Evolutionary conservation across 2,113 vertebrate species (phyloP).

Genomic region (Chiloscyllium plagiosum): DNA sequence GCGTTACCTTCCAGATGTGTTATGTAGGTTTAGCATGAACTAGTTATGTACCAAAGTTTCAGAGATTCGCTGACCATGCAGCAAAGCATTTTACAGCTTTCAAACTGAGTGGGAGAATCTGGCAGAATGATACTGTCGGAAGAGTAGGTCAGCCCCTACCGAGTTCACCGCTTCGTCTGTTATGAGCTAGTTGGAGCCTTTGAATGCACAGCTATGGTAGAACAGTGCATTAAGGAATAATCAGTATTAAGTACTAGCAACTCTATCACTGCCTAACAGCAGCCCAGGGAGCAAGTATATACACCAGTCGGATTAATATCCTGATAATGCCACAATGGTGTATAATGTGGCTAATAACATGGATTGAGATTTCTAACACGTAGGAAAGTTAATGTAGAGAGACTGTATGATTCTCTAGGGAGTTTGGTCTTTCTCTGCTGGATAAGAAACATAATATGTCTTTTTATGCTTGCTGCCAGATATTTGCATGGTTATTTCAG

Average conservation of each 20-base stretch:
- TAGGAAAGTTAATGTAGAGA: conserved; percentile 37
- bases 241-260: background rate
- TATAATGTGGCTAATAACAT: conserved; percentile 26
- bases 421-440: conserved; percentile 35
- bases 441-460: background rate
- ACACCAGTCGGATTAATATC: conserved; percentile 1
- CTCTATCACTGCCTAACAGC: background rate
- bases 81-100: background rate
- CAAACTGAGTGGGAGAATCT: background rate
- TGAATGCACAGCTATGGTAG: background rate
- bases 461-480: background rate
- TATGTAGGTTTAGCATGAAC: background rate
- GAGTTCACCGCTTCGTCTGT: background rate
- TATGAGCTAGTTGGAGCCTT: background rate
- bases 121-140: background rate
- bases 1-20: background rate
- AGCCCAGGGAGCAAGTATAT: background rate
- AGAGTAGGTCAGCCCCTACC: background rate
- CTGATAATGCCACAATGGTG: conserved; percentile 37
- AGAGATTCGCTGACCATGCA: background rate
- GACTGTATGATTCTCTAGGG: conserved; percentile 33
- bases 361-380: conserved; percentile 39
- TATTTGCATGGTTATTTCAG: background rate
- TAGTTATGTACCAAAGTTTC: background rate
- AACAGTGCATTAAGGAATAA: background rate